Evolutionary conservation across 2,888 invertebrate genomes (phyloP), one percentile per base, ranked within the genome.

Genomic region (Polia nebulosa): DNA sequence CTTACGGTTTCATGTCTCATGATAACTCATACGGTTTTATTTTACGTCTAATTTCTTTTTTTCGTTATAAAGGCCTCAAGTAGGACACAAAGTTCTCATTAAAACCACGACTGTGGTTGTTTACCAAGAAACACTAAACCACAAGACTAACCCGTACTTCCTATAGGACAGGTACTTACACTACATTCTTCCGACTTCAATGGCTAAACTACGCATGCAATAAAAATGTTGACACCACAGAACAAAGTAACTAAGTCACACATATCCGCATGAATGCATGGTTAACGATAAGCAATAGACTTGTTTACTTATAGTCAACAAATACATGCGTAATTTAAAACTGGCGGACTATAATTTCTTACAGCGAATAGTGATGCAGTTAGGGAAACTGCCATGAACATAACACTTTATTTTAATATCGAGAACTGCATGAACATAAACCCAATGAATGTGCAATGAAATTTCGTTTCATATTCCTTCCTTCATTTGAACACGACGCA

Each of bases 401-500:
- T 39, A n/a, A 4, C 20, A 45, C 29, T 67, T 62, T 62, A 44
- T 63, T 72, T 62, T 41, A 41, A 52, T 47, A 70, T 49, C n/a
- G 15, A 60, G 34, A 32, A 52, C 53, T 39, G 36, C 44, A 68
- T 68, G 58, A 49, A 60, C 51, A 79, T 72, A 72, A 78, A 79
- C 80, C 78, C 53, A 66, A 73, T 73, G 69, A 77, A 72, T 75
- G 47, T 64, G 71, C 65, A 82, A 80, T 74, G 76, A 86, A 83
- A 87, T 87, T 90, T 84, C 83, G 85, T 87, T 84, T 88, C 79
- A 86, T 88, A 89, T 87, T 83, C 81, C 87, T 88, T 90, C 85
- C 85, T 87, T 66, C 71, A 77, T 82, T 83, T 84, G 84, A 85
- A 88, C 86, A 85, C 84, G 81, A 72, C 56, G 79, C 80, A 72